phyloP scores from a whole-genome alignment of 2,797 vertebrate genomes.

The Chromis chromis region DNA sequence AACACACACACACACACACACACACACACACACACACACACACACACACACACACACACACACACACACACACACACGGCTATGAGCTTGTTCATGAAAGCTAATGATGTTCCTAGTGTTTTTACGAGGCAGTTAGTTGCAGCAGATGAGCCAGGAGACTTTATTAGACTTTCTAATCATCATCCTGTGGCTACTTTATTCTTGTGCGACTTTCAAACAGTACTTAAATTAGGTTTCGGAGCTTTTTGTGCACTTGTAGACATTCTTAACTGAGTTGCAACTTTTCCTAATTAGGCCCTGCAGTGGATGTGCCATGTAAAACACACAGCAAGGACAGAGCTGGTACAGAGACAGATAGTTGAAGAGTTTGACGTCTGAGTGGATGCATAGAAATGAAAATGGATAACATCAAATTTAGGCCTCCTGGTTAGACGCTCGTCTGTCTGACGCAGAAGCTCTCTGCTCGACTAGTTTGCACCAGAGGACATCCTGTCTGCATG shows the following conservation, averaged over 20 bases:
- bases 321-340: neutral
- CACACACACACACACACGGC: constrained; percentile 15
- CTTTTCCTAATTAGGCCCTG: neutral
- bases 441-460: constrained; percentile 67
- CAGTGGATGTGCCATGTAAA: neutral
- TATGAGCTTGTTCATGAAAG: constrained; percentile 17
- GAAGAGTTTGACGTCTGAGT: neutral
- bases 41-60: constrained; percentile 8
- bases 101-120: constrained; percentile 20
- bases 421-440: neutral
- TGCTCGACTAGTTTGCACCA: constrained; percentile 67
- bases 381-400: neutral
- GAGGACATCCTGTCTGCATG: constrained; percentile 79
- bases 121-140: constrained; percentile 29
- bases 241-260: neutral
- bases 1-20: constrained; percentile 15
- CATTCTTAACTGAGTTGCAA: neutral
- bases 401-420: neutral
- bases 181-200: neutral
- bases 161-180: neutral
- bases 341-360: neutral
- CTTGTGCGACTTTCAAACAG: neutral
- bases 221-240: neutral
- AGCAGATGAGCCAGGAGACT: neutral
- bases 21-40: neutral